These are phyloP conservation scores for Gymnocypris eckloni DNA, from an alignment of 2,797 vertebrate species.

Conservation along the genomic window DNA sequence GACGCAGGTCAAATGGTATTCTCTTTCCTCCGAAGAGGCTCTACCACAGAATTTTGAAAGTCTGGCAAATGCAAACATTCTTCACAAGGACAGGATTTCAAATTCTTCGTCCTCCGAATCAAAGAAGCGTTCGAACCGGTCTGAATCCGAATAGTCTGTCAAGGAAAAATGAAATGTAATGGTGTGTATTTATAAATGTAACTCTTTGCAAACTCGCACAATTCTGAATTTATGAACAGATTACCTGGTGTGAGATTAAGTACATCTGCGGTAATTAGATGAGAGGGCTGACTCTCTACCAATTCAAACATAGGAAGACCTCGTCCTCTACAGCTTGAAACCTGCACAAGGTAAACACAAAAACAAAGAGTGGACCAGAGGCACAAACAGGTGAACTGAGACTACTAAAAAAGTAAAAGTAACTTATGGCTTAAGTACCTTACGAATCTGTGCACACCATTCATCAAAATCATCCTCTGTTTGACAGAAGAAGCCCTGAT, in stretches of 20 bases:
- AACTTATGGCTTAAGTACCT: slow-evolving; percentile 77
- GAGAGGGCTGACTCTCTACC: slow-evolving; percentile 92
- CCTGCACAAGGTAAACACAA: slow-evolving; percentile 71
- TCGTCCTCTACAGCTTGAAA: slow-evolving; percentile 86
- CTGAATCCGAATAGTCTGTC: slow-evolving; percentile 92
- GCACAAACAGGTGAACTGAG: neutral
- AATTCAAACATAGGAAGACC: slow-evolving; percentile 96
- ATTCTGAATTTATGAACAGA: neutral
- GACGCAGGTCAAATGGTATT: slow-evolving; percentile 66
- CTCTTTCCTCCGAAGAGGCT: slow-evolving; percentile 44
- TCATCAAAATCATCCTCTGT: slow-evolving; percentile 95
- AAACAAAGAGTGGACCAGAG: neutral
- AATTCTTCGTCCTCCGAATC: slow-evolving; percentile 99
- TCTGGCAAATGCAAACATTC: slow-evolving; percentile 61
- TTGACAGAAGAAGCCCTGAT: slow-evolving; percentile 95
- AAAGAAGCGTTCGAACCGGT: slow-evolving; percentile 94
- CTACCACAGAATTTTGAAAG: slow-evolving; percentile 47
- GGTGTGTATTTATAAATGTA: neutral
- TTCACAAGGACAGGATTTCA: slow-evolving; percentile 96
- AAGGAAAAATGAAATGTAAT: slow-evolving; percentile 8
- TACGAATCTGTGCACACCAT: slow-evolving; percentile 93
- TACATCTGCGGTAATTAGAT: slow-evolving; percentile 89
- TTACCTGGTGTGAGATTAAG: slow-evolving; percentile 94
- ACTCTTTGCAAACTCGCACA: neutral
- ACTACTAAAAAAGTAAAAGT: neutral